These are phyloP conservation scores for Calameuta pallipes DNA, from an alignment of 2,888 invertebrate genomes.

Conservation along the genomic window DNA sequence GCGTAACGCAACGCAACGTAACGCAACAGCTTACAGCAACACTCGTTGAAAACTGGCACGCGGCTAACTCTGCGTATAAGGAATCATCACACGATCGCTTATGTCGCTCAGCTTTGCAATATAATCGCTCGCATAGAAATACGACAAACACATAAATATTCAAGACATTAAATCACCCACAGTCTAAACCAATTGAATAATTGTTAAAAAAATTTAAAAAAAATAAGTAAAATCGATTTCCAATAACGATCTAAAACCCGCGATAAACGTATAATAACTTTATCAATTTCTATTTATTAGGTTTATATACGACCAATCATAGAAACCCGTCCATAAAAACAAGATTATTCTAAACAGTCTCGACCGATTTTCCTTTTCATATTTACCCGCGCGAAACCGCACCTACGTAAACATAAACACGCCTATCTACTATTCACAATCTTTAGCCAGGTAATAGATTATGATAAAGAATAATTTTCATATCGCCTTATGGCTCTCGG, in stretches of 20 bases:
- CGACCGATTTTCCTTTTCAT: not conserved
- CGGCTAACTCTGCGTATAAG: not conserved
- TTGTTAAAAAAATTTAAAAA: too few relatives aligned
- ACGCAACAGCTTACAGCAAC: not conserved
- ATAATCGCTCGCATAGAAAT: not conserved
- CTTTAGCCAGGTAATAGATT: not conserved
- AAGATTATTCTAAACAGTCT: not conserved
- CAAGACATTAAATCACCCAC: not conserved
- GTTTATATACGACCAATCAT: not conserved
- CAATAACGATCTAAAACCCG: not conserved
- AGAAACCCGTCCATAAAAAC: not conserved
- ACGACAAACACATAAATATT: not conserved
- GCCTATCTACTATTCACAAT: not conserved
- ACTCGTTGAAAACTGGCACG: not conserved
- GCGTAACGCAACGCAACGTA: not conserved
- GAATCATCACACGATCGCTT: not conserved
- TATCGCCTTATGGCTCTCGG: not conserved
- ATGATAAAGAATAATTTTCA: not conserved
- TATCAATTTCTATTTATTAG: not conserved
- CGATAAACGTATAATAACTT: not conserved
- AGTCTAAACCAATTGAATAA: not conserved
- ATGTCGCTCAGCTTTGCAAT: not conserved
- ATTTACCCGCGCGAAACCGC: not conserved
- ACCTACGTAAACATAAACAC: not conserved
- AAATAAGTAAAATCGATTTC: too few relatives aligned